These are phyloP conservation scores for Octodonta nipae DNA, from an alignment of 2,888 invertebrate species.

Conservation along the genomic window DNA sequence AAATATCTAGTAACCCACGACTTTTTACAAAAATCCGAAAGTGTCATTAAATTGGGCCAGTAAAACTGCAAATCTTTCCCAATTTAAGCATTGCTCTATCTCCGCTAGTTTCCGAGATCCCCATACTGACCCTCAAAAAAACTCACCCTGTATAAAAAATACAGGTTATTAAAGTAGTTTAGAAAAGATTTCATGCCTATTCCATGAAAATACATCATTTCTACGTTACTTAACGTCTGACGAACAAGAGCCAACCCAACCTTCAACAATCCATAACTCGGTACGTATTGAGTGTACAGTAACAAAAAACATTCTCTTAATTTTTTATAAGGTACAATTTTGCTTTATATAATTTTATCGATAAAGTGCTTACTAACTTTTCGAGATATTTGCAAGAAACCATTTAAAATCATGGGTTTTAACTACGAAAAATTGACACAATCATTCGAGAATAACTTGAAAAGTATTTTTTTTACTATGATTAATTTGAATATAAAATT, in stretches of 20 bases:
- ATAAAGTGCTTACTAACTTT: background rate
- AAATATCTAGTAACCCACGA: too few species aligned
- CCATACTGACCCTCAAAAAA: background rate
- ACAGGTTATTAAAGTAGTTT: background rate
- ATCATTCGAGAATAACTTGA: too few species aligned
- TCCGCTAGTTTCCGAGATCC: too few species aligned
- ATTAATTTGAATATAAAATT: background rate
- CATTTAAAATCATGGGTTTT: background rate
- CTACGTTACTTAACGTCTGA: background rate
- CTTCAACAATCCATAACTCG: slow-evolving; percentile 1
- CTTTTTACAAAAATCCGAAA: too few species aligned
- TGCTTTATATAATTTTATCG: background rate
- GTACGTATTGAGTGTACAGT: background rate
- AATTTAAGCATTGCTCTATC: too few species aligned
- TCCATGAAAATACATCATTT: background rate
- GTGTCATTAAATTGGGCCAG: too few species aligned
- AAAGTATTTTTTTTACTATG: too few species aligned
- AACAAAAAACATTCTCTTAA: background rate
- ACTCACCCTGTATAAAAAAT: too few species aligned
- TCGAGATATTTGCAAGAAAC: background rate
- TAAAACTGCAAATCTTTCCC: too few species aligned
- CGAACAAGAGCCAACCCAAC: background rate
- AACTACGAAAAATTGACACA: too few species aligned
- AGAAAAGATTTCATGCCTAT: background rate
- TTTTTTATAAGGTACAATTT: background rate